Conservation (phyloP, 2,113 vertebrate genomes). For the Lasiurus cinereus region DNA sequence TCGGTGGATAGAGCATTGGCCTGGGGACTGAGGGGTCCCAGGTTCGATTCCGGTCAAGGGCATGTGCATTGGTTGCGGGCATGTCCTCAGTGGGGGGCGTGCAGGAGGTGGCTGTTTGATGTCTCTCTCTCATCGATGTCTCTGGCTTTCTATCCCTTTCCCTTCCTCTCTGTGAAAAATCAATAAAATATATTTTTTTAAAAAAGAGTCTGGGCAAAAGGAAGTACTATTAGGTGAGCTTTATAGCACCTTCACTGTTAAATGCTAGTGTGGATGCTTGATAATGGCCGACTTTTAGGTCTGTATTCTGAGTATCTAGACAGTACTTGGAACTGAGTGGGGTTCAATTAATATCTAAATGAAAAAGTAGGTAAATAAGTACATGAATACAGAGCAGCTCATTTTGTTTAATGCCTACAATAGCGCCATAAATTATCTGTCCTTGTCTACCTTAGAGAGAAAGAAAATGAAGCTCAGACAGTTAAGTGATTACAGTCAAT, state of each 20-base stretch:
- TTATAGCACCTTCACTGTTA: too few relatives aligned
- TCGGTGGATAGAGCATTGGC: too few relatives aligned
- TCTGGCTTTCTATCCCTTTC: too few relatives aligned
- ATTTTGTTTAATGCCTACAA: background rate
- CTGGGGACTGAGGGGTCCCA: too few relatives aligned
- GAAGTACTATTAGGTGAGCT: background rate
- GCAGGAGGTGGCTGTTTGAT: too few relatives aligned
- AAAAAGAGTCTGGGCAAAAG: background rate
- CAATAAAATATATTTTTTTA: too few relatives aligned
- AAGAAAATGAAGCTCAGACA: background rate
- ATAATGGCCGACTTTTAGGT: background rate
- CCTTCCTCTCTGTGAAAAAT: too few relatives aligned
- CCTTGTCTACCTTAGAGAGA: background rate
- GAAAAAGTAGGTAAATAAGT: background rate
- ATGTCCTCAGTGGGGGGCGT: too few relatives aligned
- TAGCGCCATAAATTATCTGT: background rate
- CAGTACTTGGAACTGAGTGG: background rate
- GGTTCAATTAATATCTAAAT: background rate
- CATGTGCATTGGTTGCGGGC: too few relatives aligned
- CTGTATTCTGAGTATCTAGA: background rate
- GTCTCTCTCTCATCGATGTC: too few relatives aligned
- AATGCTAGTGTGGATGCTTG: background rate
- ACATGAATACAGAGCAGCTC: background rate
- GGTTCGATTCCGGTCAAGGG: too few relatives aligned
- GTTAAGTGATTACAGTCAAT: background rate